phyloP scores from a whole-genome alignment of 2,888 invertebrate genomes.

The Ceratothoa steindachneri region DNA sequence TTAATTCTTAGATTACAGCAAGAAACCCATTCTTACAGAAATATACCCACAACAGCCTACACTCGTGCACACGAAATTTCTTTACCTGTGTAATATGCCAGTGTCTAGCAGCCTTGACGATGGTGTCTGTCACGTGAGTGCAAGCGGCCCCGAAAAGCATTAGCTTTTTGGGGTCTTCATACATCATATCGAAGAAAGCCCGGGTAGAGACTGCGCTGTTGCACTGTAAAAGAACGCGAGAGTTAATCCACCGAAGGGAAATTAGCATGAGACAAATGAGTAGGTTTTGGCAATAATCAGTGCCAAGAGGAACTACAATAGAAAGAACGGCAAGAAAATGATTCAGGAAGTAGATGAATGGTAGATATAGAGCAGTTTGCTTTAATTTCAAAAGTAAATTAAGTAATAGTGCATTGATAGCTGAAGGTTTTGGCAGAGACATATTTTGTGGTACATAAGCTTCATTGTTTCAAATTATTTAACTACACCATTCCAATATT shows the following conservation, averaged over 20 bases:
- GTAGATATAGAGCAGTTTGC: too few relatives aligned
- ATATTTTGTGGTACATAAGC: too few relatives aligned
- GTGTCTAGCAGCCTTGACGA: constrained; percentile 92
- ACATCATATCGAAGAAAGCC: constrained; percentile 95
- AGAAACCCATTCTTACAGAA: background rate
- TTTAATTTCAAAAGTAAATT: too few relatives aligned
- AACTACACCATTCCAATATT: too few relatives aligned
- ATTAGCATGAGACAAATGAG: background rate
- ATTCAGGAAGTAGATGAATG: too few relatives aligned
- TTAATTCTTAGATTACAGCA: too few relatives aligned
- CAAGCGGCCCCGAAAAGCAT: constrained; percentile 96
- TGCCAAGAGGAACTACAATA: too few relatives aligned
- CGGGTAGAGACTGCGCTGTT: constrained; percentile 91
- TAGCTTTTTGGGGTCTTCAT: constrained; percentile 79
- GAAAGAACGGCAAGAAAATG: too few relatives aligned
- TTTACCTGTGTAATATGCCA: constrained; percentile 91
- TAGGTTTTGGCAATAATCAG: too few relatives aligned
- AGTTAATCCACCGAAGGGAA: background rate
- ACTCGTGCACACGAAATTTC: background rate
- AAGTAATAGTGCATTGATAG: too few relatives aligned
- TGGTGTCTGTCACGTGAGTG: constrained; percentile 92
- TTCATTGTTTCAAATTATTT: too few relatives aligned
- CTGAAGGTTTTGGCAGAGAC: too few relatives aligned
- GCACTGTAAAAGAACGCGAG: constrained; percentile 62
- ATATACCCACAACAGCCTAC: background rate